phyloP scores from a whole-genome alignment of 2,797 vertebrate genomes.

The Galaxias olidus region DNA sequence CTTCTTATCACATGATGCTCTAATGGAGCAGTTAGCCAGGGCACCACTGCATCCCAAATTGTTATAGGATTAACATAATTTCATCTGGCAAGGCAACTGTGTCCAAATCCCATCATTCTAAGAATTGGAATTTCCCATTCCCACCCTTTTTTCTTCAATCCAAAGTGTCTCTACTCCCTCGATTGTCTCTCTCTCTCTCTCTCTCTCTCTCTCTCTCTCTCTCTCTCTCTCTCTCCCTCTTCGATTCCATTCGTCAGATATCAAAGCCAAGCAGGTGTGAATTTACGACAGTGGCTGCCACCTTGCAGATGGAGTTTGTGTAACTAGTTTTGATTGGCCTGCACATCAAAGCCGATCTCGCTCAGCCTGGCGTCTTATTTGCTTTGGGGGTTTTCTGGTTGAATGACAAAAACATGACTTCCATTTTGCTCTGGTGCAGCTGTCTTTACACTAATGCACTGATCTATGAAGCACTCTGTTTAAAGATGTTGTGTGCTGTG shows the following conservation, averaged over 20 bases:
- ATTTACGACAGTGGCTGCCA: slow-evolving; percentile 38
- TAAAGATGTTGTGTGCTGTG: too few species aligned
- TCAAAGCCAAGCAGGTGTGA: slow-evolving; percentile 39
- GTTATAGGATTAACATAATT: slow-evolving; percentile 27
- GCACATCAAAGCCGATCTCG: too few species aligned
- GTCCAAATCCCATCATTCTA: slow-evolving; percentile 53
- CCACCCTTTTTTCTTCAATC: slow-evolving; percentile 27
- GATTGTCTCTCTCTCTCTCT: slow-evolving; percentile 19
- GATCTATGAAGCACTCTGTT: too few species aligned
- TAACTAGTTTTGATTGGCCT: too few species aligned
- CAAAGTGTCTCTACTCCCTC: slow-evolving; percentile 18
- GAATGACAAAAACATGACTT: too few species aligned
- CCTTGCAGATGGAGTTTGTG: slow-evolving; percentile 23
- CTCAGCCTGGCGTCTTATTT: too few species aligned
- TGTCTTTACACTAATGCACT: too few species aligned
- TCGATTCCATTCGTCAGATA: slow-evolving; percentile 31
- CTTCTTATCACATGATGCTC: not conserved
- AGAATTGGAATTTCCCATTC: slow-evolving; percentile 33
- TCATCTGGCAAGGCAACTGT: slow-evolving; percentile 35
- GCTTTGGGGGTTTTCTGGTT: too few species aligned
- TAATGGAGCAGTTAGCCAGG: slow-evolving; percentile 1
- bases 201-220: not conserved
- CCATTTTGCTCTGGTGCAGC: too few species aligned
- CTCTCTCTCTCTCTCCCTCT: not conserved
- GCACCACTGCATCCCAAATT: slow-evolving; percentile 9